These are phyloP conservation scores for Etheostoma perlongum DNA, from an alignment of 2,797 vertebrate species.

Conservation along the genomic window DNA sequence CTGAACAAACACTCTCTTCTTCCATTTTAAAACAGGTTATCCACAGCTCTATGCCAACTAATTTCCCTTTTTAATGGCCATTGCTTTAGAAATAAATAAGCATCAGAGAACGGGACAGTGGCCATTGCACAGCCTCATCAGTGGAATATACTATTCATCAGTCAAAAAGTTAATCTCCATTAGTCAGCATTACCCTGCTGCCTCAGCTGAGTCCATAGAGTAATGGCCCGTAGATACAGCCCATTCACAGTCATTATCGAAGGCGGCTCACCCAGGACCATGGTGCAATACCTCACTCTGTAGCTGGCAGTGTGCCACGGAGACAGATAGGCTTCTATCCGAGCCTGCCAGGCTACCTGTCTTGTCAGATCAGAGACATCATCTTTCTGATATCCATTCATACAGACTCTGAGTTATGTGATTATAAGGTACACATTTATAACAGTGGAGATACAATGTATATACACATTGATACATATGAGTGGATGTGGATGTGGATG, in stretches of 20 bases:
- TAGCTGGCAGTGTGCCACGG: slow-evolving; percentile 58
- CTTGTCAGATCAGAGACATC: slow-evolving; percentile 32
- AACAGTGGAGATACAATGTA: slow-evolving; percentile 12
- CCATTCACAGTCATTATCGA: slow-evolving; percentile 74
- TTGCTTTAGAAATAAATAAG: slow-evolving; percentile 53
- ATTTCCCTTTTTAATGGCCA: slow-evolving; percentile 56
- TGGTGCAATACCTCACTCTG: slow-evolving; percentile 55
- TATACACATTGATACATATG: not conserved
- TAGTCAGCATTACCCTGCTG: slow-evolving; percentile 74
- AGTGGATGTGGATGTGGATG: slow-evolving; percentile 11
- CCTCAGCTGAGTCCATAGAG: slow-evolving; percentile 69
- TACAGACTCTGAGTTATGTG: slow-evolving; percentile 24
- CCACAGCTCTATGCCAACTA: slow-evolving; percentile 37
- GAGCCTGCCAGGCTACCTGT: slow-evolving; percentile 45
- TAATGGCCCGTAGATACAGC: slow-evolving; percentile 74
- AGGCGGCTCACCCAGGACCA: slow-evolving; percentile 59
- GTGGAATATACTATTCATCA: slow-evolving; percentile 57
- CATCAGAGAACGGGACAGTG: slow-evolving; percentile 23
- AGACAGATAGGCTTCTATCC: slow-evolving; percentile 40
- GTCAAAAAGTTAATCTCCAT: slow-evolving; percentile 73
- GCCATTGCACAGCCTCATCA: slow-evolving; percentile 53
- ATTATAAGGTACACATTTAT: slow-evolving; percentile 11
- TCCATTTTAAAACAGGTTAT: slow-evolving; percentile 46
- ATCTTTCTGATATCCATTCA: slow-evolving; percentile 45
- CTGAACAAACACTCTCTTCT: slow-evolving; percentile 39